Conservation (phyloP, 2,888 invertebrate genomes). For the Heliothis peltigera region DNA sequence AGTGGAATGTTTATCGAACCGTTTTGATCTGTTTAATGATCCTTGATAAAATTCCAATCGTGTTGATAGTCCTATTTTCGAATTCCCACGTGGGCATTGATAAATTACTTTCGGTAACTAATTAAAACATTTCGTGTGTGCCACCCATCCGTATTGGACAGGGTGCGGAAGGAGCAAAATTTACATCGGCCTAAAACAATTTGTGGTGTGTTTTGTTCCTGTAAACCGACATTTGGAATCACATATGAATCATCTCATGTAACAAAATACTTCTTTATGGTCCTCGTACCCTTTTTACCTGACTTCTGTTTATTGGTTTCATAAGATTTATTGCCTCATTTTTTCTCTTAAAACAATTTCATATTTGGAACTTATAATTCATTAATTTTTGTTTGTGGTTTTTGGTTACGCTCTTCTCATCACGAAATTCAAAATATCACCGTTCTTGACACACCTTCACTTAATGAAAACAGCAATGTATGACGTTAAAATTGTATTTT, state of each 20-base stretch:
- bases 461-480: too few relatives aligned
- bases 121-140: slow-evolving; percentile 51
- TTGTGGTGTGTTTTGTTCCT: slow-evolving; percentile 58
- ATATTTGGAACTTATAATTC: not conserved
- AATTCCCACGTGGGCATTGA: slow-evolving; percentile 26
- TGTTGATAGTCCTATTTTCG: slow-evolving; percentile 4
- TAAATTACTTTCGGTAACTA: slow-evolving; percentile 44
- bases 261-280: slow-evolving; percentile 33
- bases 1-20: not conserved
- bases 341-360: slow-evolving; percentile 49
- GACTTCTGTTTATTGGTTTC: slow-evolving; percentile 45
- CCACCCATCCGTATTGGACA: slow-evolving; percentile 42
- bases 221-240: slow-evolving; percentile 52
- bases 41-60: not conserved
- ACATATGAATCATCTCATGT: slow-evolving; percentile 49
- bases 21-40: not conserved
- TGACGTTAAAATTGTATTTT: too few relatives aligned
- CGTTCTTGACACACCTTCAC: too few relatives aligned
- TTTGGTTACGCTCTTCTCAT: too few relatives aligned
- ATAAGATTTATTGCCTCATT: slow-evolving; percentile 43
- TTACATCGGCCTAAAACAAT: slow-evolving; percentile 60
- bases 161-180: slow-evolving; percentile 42
- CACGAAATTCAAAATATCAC: too few relatives aligned
- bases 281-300: slow-evolving; percentile 43
- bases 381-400: too few relatives aligned